A percentile compares a stretch with the other conserved stretches of the same genome.
phyloP scores from a whole-genome alignment of 2,797 vertebrate species.

The Siniperca scherzeri region DNA sequence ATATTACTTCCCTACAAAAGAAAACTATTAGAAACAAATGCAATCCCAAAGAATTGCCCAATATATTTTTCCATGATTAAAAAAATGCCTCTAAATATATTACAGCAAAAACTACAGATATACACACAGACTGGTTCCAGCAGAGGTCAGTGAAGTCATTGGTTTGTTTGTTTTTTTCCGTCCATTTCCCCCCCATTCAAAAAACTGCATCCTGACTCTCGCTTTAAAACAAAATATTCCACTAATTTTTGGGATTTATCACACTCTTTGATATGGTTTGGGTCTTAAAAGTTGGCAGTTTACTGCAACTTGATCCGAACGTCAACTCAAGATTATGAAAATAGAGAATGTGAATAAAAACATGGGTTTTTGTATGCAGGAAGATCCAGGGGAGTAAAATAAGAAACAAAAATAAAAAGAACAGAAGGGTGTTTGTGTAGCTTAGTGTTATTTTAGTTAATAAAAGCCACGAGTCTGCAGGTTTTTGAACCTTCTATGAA shows the following conservation, averaged over 20 bases:
- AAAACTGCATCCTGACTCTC: constrained; percentile 36
- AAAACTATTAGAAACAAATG: constrained; percentile 83
- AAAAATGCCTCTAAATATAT: constrained; percentile 88
- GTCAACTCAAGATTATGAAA: constrained; percentile 42
- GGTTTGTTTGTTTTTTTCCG: constrained; percentile 47
- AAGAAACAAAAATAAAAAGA: background rate
- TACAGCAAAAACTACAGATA: constrained; percentile 88
- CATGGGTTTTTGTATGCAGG: background rate
- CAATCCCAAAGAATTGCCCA: constrained; percentile 85
- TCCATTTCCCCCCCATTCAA: constrained; percentile 23
- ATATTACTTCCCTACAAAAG: constrained; percentile 80
- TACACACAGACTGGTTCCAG: constrained; percentile 82
- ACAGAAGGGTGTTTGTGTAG: constrained; percentile 20
- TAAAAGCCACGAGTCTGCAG: constrained; percentile 44
- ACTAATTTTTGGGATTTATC: background rate
- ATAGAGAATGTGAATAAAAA: background rate
- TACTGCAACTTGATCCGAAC: constrained; percentile 13
- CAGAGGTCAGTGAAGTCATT: constrained; percentile 74
- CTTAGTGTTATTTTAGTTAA: constrained; percentile 53
- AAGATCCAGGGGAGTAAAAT: background rate
- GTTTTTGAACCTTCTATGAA: constrained; percentile 49
- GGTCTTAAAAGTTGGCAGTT: constrained; percentile 16
- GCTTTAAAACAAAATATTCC: constrained; percentile 28
- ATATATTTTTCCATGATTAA: constrained; percentile 82
- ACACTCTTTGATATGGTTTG: constrained; percentile 31